phyloP scores from a whole-genome alignment of 92 coral and sea anemone genomes.

The Actinernus sp. region DNA sequence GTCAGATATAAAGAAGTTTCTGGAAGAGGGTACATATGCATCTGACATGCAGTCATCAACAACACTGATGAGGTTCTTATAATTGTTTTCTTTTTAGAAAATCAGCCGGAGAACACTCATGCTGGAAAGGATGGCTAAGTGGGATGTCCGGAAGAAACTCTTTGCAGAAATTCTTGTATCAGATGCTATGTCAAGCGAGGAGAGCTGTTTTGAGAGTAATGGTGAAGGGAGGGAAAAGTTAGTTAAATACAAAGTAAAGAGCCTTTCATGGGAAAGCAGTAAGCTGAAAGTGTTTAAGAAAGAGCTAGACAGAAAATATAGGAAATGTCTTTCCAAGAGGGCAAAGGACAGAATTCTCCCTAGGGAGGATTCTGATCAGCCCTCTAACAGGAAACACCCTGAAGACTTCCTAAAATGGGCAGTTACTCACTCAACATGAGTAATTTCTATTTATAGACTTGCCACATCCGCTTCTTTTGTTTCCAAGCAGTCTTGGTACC shows the following conservation, averaged over 20 bases:
- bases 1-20: too few relatives aligned
- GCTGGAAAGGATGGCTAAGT: conserved; percentile 1
- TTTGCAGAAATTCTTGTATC: conserved; percentile 2
- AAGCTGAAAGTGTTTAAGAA: neutral
- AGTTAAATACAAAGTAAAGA: neutral
- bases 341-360: conserved; percentile 13
- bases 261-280: conserved; percentile 5
- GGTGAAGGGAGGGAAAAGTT: conserved; percentile 3
- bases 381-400: neutral
- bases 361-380: neutral
- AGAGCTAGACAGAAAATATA: conserved; percentile 3
- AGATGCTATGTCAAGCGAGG: conserved; percentile 15
- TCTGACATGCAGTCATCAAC: too few relatives aligned
- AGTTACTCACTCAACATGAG: neutral
- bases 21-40: too few relatives aligned
- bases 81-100: conserved; percentile 8
- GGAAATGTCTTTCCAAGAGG: conserved; percentile 1
- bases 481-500: too few relatives aligned
- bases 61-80: too few relatives aligned
- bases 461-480: too few relatives aligned
- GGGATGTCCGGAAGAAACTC: neutral
- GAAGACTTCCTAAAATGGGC: conserved; percentile 17
- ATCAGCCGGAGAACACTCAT: neutral
- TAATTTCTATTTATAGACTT: too few relatives aligned
- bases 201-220: neutral